Conservation (phyloP, 30 jellyfish, hydroid and myxozoan genomes). For the Mastigias papua region DNA sequence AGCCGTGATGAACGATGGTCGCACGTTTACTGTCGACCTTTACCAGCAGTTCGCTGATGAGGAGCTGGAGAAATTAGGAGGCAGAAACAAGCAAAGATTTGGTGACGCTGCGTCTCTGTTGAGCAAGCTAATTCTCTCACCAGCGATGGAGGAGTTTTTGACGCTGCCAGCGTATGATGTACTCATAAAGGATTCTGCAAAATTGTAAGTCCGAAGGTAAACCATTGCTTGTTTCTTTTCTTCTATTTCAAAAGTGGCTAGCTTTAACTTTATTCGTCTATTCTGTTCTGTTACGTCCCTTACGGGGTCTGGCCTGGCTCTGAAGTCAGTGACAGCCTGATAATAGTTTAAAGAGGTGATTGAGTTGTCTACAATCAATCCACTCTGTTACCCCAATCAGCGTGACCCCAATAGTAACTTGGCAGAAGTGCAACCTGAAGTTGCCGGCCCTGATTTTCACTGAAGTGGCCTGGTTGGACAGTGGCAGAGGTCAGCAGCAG, state of each 20-base stretch:
- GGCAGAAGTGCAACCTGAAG: too few species aligned
- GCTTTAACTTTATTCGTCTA: too few species aligned
- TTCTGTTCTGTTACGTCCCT: too few species aligned
- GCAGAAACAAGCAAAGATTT: constrained; percentile 69
- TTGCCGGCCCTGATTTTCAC: too few species aligned
- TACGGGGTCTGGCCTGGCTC: too few species aligned
- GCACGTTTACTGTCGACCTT: constrained; percentile 71
- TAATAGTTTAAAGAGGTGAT: too few species aligned
- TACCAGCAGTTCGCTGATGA: constrained; percentile 63
- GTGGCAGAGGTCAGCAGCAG: too few species aligned
- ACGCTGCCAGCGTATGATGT: constrained; percentile 83
- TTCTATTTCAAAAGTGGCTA: neutral
- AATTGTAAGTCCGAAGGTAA: constrained; percentile 83
- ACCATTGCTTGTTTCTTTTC: neutral
- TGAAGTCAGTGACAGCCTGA: too few species aligned
- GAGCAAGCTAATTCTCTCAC: constrained; percentile 64
- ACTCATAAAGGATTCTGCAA: constrained; percentile 63
- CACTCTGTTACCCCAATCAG: too few species aligned
- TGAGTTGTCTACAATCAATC: too few species aligned
- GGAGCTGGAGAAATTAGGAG: constrained; percentile 93
- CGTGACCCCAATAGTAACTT: too few species aligned
- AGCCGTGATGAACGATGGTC: constrained; percentile 78
- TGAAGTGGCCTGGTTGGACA: too few species aligned
- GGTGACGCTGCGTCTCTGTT: constrained; percentile 70
- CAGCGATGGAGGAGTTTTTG: constrained; percentile 82